These are phyloP conservation scores for Pterostichus niger DNA, from an alignment of 2,888 invertebrate species.

Conservation along the genomic window DNA sequence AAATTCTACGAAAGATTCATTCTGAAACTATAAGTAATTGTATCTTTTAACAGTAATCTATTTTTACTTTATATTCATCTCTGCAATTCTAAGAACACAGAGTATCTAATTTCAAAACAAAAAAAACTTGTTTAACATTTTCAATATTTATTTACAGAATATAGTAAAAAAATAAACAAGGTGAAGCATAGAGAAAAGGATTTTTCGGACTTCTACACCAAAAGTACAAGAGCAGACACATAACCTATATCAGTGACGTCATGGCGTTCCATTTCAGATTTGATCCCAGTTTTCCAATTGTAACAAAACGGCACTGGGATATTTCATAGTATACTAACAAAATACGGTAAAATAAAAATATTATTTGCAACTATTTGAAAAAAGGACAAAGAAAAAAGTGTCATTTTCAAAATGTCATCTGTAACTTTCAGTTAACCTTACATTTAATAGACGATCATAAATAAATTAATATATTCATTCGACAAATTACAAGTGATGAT, in stretches of 20 bases:
- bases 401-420: too few species aligned
- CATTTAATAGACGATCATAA: too few species aligned
- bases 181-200: neutral
- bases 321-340: neutral
- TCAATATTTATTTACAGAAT: too few species aligned
- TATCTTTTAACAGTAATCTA: neutral
- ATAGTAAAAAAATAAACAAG: neutral
- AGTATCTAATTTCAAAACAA: too few species aligned
- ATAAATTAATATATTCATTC: too few species aligned
- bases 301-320: slow-evolving; percentile 8
- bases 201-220: neutral
- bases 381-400: too few species aligned
- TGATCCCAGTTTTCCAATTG: slow-evolving; percentile 19
- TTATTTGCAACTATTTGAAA: too few species aligned
- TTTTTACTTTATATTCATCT: slow-evolving; percentile 5
- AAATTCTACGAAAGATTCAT: too few species aligned
- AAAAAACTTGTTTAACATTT: too few species aligned
- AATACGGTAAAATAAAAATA: neutral
- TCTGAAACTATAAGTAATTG: neutral
- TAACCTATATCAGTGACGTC: slow-evolving; percentile 51
- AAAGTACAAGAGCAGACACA: slow-evolving; percentile 34
- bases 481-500: too few species aligned
- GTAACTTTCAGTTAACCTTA: too few species aligned
- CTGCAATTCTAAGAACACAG: neutral
- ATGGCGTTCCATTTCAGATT: slow-evolving; percentile 41